A percentile compares a stretch with the other conserved stretches of the same genome.
phyloP scores from a whole-genome alignment of 2,888 invertebrate species.

The Linhomoeus sp. region DNA sequence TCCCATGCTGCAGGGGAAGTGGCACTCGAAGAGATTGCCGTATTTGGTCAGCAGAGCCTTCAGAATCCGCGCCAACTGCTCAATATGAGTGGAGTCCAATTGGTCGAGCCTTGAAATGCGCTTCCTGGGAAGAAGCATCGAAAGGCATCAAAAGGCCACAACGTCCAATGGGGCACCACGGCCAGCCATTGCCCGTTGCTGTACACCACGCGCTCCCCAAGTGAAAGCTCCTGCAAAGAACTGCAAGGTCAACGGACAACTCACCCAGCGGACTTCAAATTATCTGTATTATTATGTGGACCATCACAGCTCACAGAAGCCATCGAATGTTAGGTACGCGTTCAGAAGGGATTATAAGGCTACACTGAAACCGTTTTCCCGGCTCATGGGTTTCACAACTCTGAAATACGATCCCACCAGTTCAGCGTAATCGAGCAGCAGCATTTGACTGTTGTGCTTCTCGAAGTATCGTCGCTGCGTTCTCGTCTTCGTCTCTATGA shows the following conservation, averaged over 20 bases:
- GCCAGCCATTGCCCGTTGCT: constrained; percentile 69
- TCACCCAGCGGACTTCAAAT: too few species aligned
- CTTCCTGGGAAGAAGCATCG: constrained; percentile 50
- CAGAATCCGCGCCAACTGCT: constrained; percentile 52
- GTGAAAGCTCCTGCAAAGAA: constrained; percentile 2
- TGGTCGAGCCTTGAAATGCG: constrained; percentile 54
- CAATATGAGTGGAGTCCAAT: constrained; percentile 36
- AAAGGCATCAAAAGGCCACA: constrained; percentile 54
- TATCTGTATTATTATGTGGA: too few species aligned
- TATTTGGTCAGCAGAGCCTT: constrained; percentile 66
- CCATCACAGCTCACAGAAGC: too few species aligned
- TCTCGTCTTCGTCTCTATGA: constrained; percentile 48
- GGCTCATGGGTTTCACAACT: too few species aligned
- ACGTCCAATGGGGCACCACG: constrained; percentile 89
- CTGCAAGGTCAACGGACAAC: constrained; percentile 4
- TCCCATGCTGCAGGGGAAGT: constrained; percentile 42
- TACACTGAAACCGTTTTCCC: too few species aligned
- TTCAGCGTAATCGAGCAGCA: constrained; percentile 62
- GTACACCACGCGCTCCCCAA: constrained; percentile 54
- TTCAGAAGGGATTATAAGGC: too few species aligned
- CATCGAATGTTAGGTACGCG: too few species aligned
- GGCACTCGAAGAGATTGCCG: constrained; percentile 77
- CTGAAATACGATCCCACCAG: constrained; percentile 42
- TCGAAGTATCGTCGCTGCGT: constrained; percentile 52
- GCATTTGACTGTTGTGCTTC: constrained; percentile 47